A percentile compares a stretch with the other conserved stretches of the same genome.
Evolutionary conservation across 2,113 vertebrate genomes (phyloP).

Genomic region (Nanger granti): DNA sequence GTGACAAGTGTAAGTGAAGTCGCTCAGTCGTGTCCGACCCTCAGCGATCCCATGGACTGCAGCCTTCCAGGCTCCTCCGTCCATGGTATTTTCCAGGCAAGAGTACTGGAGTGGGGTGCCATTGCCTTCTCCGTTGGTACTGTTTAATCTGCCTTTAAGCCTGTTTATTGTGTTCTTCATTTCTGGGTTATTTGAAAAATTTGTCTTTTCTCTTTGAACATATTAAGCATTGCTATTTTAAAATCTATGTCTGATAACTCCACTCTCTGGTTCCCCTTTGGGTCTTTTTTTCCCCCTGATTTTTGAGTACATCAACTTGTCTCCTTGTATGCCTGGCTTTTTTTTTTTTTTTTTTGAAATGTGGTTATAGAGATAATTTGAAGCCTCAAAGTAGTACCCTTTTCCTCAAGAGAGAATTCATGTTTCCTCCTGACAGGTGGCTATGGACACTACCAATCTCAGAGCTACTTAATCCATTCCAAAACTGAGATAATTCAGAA

Average conservation of each 20-base stretch:
- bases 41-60: too few relatives aligned
- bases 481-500: neutral
- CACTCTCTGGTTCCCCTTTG: neutral
- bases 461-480: neutral
- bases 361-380: neutral
- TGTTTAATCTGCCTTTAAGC: neutral
- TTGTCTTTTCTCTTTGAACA: neutral
- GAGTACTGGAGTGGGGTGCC: too few relatives aligned
- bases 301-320: neutral
- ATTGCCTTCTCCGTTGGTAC: neutral
- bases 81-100: too few relatives aligned
- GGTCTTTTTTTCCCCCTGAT: neutral
- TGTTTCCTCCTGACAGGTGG: neutral
- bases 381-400: neutral
- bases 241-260: neutral
- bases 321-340: neutral
- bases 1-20: too few relatives aligned
- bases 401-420: neutral
- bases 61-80: too few relatives aligned
- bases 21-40: too few relatives aligned
- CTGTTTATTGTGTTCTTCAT: neutral
- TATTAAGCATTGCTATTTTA: neutral
- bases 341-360: neutral
- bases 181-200: neutral
- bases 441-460: neutral